Percentiles rank a stretch among this genome's conserved stretches.
phyloP scores from a whole-genome alignment of 1,140 invertebrate genomes.

The Idris sp. region DNA sequence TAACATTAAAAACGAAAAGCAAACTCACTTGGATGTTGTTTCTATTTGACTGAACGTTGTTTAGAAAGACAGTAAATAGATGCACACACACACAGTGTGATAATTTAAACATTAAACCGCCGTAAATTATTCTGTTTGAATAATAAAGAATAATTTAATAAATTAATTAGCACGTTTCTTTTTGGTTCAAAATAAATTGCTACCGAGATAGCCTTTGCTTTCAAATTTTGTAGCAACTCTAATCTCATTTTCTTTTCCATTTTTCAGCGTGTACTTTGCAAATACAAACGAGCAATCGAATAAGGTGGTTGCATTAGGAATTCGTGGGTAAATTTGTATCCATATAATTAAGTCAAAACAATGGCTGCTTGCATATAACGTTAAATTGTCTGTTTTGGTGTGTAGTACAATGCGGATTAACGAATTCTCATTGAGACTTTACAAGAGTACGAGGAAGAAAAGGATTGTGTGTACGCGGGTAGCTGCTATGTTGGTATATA shows the following conservation, averaged over 20 bases:
- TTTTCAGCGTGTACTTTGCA: conserved; percentile 10
- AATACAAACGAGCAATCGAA: conserved; percentile 32
- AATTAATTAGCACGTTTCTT: no score
- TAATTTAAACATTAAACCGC: no score
- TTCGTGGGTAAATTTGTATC: conserved; percentile 24
- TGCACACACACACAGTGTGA: no score
- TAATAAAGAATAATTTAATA: no score
- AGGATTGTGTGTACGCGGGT: conserved; percentile 39
- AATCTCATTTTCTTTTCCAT: neutral
- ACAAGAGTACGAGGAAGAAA: conserved; percentile 48
- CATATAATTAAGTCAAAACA: conserved; percentile 52
- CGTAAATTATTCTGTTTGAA: no score
- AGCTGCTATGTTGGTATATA: no score
- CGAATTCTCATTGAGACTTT: conserved; percentile 46
- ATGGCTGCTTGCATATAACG: conserved; percentile 37
- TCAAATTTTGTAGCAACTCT: no score
- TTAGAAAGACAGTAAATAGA: conserved; percentile 22
- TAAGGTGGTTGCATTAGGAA: conserved; percentile 21
- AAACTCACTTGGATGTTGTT: conserved; percentile 7
- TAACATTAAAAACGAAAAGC: conserved; percentile 25
- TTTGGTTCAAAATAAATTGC: no score
- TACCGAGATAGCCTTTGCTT: no score
- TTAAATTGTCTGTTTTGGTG: conserved; percentile 55
- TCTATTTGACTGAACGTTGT: neutral
- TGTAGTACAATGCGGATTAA: conserved; percentile 49